A percentile compares a stretch with the other conserved stretches of the same genome.
These are phyloP conservation scores for Chrysocyon brachyurus DNA, from an alignment of 2,797 vertebrate genomes.

Conservation along the genomic window DNA sequence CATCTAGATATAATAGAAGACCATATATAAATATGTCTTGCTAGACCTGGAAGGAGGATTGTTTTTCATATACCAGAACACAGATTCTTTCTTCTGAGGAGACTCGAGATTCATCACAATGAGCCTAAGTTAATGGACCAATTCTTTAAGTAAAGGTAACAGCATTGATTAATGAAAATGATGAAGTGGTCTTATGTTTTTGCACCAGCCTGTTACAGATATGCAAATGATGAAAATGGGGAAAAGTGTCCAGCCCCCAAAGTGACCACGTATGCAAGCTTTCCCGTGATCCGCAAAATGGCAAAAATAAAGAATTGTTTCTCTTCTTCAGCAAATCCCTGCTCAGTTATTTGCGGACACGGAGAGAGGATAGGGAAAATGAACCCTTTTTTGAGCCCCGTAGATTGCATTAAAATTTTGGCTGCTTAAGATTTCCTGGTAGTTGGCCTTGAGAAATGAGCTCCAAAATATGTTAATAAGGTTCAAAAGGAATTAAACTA, in stretches of 20 bases:
- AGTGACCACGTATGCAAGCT: neutral
- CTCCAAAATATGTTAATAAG: neutral
- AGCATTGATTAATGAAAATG: conserved; percentile 59
- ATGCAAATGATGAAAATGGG: conserved; percentile 41
- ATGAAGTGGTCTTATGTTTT: conserved; percentile 15
- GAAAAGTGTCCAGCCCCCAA: conserved; percentile 12
- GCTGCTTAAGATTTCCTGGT: neutral
- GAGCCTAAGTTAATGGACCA: conserved; percentile 50
- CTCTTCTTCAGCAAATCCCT: neutral
- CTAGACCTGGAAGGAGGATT: neutral
- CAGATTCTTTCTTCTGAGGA: conserved; percentile 25
- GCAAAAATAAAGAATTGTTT: neutral
- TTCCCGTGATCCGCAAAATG: neutral
- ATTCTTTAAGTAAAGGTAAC: conserved; percentile 68
- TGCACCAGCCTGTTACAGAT: conserved; percentile 4
- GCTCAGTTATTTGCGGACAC: neutral
- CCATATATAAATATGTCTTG: conserved; percentile 35
- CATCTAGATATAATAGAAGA: conserved; percentile 1
- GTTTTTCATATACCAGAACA: neutral
- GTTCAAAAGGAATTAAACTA: neutral
- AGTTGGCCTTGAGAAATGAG: neutral
- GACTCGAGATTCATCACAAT: conserved; percentile 59
- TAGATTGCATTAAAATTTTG: neutral
- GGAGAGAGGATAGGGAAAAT: neutral
- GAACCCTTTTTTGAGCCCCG: neutral